phyloP scores from a whole-genome alignment of 2,888 invertebrate species.

The Harpagoxenus sublaevis region DNA sequence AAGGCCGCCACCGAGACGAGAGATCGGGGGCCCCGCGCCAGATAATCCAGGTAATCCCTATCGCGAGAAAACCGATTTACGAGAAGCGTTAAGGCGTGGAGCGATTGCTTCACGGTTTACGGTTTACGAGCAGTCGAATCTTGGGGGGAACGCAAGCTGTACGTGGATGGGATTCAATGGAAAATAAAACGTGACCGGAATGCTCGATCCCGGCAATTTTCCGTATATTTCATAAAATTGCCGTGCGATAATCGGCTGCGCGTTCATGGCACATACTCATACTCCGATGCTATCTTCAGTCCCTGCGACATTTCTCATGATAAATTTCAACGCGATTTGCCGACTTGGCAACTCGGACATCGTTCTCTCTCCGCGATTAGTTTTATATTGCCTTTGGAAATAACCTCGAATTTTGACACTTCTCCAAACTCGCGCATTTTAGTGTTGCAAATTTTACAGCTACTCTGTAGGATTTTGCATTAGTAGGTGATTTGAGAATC shows the following conservation, averaged over 20 bases:
- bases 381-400: constrained; percentile 19
- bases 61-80: constrained; percentile 68
- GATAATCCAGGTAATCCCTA: constrained; percentile 70
- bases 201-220: constrained; percentile 50
- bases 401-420: constrained; percentile 9
- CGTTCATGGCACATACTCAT: background rate
- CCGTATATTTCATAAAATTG: constrained; percentile 56
- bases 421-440: background rate
- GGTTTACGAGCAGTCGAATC: constrained; percentile 69
- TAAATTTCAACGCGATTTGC: constrained; percentile 14
- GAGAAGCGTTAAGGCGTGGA: constrained; percentile 63
- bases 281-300: background rate
- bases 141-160: constrained; percentile 48
- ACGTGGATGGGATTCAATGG: constrained; percentile 61
- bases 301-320: background rate
- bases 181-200: constrained; percentile 73
- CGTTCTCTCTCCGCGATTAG: constrained; percentile 5
- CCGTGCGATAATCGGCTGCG: constrained; percentile 50
- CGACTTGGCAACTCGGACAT: background rate
- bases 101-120: constrained; percentile 62
- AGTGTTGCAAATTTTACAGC: background rate
- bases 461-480: background rate
- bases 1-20: background rate
- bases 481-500: background rate
- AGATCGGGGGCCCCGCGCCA: background rate